Conservation (phyloP, 2,797 vertebrate genomes). For the Enteromius unitaeniatus region DNA sequence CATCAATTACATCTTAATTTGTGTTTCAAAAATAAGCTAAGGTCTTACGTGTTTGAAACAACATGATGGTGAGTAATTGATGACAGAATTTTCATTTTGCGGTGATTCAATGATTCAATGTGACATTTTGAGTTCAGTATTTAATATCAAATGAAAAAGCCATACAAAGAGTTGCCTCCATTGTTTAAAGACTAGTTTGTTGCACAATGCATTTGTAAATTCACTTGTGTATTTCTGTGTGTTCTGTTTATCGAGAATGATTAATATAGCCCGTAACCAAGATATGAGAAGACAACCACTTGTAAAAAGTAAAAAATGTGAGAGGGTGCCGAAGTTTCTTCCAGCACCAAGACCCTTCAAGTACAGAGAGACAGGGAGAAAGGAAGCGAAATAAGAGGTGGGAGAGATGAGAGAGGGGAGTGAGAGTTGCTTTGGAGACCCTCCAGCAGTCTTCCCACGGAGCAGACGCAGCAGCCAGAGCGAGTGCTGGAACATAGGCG, state of each 20-base stretch:
- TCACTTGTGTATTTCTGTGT: conserved; percentile 33
- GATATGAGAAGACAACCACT: conserved; percentile 21
- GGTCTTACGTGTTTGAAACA: no score
- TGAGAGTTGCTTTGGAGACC: conserved; percentile 76
- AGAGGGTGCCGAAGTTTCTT: conserved; percentile 70
- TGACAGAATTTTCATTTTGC: no score
- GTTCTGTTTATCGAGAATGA: conserved; percentile 8
- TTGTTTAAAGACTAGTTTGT: background rate
- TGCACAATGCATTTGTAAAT: background rate
- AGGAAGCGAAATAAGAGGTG: conserved; percentile 69
- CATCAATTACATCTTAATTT: no score
- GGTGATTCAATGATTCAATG: background rate
- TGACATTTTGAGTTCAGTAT: background rate
- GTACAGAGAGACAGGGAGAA: conserved; percentile 62
- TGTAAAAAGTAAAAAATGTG: conserved; percentile 43
- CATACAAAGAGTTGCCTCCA: background rate
- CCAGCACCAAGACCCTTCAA: conserved; percentile 54
- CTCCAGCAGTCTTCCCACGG: conserved; percentile 81
- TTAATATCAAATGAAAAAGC: background rate
- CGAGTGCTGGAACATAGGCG: conserved; percentile 48
- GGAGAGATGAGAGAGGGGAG: conserved; percentile 70
- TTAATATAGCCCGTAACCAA: conserved; percentile 33
- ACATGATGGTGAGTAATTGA: no score
- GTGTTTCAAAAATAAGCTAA: no score
- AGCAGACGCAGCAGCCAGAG: conserved; percentile 65